Percentiles rank a stretch among this genome's conserved stretches.
Evolutionary conservation across 2,797 vertebrate species (phyloP).

Genomic region (Cirrhinus mrigala): DNA sequence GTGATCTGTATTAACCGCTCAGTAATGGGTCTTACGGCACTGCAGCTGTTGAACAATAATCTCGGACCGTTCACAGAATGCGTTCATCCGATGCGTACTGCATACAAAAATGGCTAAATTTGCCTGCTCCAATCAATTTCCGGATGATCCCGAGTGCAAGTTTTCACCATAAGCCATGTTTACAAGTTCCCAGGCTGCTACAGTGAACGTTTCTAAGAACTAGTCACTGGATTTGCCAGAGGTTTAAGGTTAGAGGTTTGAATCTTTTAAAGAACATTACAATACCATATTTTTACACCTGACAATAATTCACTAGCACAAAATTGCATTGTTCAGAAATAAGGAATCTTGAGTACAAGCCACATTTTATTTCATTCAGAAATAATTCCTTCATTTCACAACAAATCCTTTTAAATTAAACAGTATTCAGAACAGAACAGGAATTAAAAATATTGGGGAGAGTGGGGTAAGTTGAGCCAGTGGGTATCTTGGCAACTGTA

Average conservation of each 20-base stretch:
- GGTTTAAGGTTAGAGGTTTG: background rate
- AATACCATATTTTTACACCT: background rate
- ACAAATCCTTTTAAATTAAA: background rate
- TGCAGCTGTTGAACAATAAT: constrained; percentile 30
- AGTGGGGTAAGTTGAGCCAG: too few species aligned
- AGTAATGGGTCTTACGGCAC: constrained; percentile 19
- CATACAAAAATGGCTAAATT: background rate
- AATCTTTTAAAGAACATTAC: background rate
- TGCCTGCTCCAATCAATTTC: background rate
- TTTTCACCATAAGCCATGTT: background rate
- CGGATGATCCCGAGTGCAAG: background rate
- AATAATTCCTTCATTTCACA: background rate
- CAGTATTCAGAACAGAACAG: background rate
- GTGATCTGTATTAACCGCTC: constrained; percentile 36
- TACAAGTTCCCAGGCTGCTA: background rate
- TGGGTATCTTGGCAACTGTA: too few species aligned
- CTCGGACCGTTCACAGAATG: background rate
- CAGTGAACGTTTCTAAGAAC: background rate
- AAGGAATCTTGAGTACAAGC: background rate
- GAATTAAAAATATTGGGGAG: background rate
- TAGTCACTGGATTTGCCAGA: background rate
- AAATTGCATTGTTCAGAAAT: background rate
- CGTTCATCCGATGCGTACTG: background rate
- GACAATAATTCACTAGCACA: background rate
- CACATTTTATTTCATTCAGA: background rate